Conservation (phyloP, 2,113 vertebrate species). For the Python bivittatus region DNA sequence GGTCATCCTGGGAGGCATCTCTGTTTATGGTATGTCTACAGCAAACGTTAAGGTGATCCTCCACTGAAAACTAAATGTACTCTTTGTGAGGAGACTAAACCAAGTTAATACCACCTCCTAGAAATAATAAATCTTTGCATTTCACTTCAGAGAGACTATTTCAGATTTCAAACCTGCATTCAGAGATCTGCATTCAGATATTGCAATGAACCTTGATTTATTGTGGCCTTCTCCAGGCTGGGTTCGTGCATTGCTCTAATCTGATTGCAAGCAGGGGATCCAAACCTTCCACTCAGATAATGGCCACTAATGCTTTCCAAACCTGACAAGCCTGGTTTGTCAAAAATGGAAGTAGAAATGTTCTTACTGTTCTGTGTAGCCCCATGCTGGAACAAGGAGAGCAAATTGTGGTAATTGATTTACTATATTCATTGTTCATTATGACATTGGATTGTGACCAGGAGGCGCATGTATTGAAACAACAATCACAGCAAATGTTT, state of each 20-base stretch:
- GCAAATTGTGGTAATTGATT: neutral
- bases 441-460: neutral
- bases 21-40: slow-evolving; percentile 85
- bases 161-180: neutral
- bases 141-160: neutral
- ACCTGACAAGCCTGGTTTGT: neutral
- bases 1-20: slow-evolving; percentile 97
- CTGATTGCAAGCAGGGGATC: neutral
- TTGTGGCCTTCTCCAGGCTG: neutral
- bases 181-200: neutral
- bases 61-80: neutral
- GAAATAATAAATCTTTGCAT: neutral
- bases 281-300: neutral
- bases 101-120: neutral
- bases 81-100: neutral
- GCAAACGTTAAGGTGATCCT: neutral
- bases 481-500: neutral
- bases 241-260: neutral
- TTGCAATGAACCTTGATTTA: neutral
- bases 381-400: neutral
- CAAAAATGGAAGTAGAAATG: neutral
- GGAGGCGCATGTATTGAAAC: neutral
- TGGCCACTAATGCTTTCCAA: neutral
- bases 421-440: neutral
- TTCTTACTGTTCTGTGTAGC: neutral